Conservation (phyloP, 2,888 invertebrate genomes). For the Physocephala rufipes region DNA sequence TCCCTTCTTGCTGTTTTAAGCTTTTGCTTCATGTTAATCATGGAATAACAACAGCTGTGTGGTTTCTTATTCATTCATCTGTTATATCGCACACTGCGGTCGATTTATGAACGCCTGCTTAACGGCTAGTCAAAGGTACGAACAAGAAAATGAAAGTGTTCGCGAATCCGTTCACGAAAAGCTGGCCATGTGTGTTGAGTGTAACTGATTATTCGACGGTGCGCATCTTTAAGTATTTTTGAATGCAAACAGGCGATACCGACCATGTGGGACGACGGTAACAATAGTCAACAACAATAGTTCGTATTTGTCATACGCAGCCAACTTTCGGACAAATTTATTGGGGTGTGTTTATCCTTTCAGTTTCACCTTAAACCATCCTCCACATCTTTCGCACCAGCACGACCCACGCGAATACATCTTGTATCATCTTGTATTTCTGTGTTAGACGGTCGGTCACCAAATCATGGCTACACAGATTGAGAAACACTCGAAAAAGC, state of each 20-base stretch:
- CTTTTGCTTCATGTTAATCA: background rate
- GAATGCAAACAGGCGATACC: slow-evolving; percentile 25
- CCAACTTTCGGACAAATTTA: slow-evolving; percentile 11
- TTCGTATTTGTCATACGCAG: slow-evolving; percentile 16
- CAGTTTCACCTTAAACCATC: background rate
- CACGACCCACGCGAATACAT: background rate
- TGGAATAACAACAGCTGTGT: background rate
- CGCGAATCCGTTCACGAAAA: slow-evolving; percentile 43
- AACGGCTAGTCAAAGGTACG: slow-evolving; percentile 66
- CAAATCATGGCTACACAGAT: background rate
- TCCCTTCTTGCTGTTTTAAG: background rate
- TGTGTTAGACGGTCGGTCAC: background rate
- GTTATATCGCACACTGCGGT: slow-evolving; percentile 31
- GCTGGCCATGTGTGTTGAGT: slow-evolving; percentile 33
- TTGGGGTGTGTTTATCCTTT: background rate
- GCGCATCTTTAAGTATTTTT: slow-evolving; percentile 23
- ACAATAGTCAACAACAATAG: slow-evolving; percentile 3
- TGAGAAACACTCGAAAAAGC: background rate
- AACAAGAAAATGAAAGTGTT: slow-evolving; percentile 67
- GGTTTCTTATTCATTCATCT: background rate
- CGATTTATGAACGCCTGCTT: slow-evolving; percentile 60
- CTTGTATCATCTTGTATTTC: background rate
- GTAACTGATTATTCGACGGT: slow-evolving; percentile 1
- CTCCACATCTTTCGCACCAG: background rate
- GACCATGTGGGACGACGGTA: slow-evolving; percentile 30